Evolutionary conservation across 2,113 vertebrate species (phyloP).

Genomic region (Rhineura floridana): DNA sequence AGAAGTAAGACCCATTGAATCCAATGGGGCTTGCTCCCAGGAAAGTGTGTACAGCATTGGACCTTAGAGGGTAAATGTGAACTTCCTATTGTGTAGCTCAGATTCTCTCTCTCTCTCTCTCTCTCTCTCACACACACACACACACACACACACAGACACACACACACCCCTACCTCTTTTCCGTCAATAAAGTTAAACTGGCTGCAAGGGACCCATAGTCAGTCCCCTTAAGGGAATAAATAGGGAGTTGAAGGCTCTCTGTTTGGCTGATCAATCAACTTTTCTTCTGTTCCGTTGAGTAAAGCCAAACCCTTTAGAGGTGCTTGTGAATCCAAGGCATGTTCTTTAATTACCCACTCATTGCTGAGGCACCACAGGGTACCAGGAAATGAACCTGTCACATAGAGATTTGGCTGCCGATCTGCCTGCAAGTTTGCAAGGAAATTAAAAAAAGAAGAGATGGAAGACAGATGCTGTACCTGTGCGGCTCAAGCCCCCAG

Average conservation of each 20-base stretch:
- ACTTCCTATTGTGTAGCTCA: no score
- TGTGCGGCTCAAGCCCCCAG: constrained; percentile 2
- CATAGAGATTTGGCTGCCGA: not conserved
- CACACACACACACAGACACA: no score
- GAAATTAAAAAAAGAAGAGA: constrained; percentile 10
- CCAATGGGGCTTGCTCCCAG: no score
- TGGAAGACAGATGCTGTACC: not conserved
- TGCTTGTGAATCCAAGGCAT: constrained; percentile 12
- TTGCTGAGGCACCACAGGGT: not conserved
- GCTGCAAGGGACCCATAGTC: not conserved
- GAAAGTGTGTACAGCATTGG: no score
- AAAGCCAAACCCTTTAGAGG: constrained; percentile 11
- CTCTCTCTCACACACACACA: no score
- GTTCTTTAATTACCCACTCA: constrained; percentile 22
- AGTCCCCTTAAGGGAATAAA: not conserved
- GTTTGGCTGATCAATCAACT: not conserved
- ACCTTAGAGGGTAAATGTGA: no score
- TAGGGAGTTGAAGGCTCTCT: no score
- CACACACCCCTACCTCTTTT: not conserved
- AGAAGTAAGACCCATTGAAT: no score
- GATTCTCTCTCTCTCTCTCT: no score
- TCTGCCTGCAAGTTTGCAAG: not conserved
- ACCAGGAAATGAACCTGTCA: constrained; percentile 23
- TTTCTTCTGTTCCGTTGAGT: not conserved
- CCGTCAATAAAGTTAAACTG: not conserved